Base-by-base conservation (phyloP, 1,140 invertebrate species). In the Hermetia illucens region DNA sequence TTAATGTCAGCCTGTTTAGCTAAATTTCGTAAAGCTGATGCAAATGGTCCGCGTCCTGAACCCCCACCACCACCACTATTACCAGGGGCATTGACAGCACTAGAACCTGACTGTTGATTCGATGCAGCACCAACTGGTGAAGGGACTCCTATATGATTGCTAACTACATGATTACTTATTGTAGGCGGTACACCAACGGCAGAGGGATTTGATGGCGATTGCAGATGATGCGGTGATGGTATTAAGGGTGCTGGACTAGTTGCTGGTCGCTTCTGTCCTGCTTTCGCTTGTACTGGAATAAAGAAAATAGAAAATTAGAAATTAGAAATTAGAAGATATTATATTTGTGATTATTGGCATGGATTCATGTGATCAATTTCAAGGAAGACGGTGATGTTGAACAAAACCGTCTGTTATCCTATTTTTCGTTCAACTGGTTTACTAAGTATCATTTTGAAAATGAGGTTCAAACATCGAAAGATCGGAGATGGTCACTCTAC, bases 11-110 rank as follows among this genome's bases (percentile, higher is more conserved):
- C 79, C 53, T 85, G 81, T 56, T 87, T 82, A 34, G 82, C 83
- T 40, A 87, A 63, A 53, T 81, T 83, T 38, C 82, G 66, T 36
- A 87, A 60, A 4, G 82, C 82, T 4, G 82, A 81, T 17, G 83
- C 81, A 62, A 86, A 87, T 19, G 75, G 54, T 13, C 52, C 53
- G 1, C 57, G 46, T 21, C 45, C 53, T 41, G 58, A 63, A 44
- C 61, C 59, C 25, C 67, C 63, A 41, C 65, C 63, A 5, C 64
- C 65, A 4, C 64, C 65, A 1, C 47, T 68, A 12, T 50, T 33
- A 38, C 18, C 17, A 24, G 20, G 12, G 6, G 8, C 34, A 36
- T 13, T 17, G 20, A 13, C 8, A 36, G 15, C 12, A 36, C 24
- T 13, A 27, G 24, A 27, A 27, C 8, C 24, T 9, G 24, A 13